Conservation (phyloP, 2,797 vertebrate species). For the Eospalax fontanierii region DNA sequence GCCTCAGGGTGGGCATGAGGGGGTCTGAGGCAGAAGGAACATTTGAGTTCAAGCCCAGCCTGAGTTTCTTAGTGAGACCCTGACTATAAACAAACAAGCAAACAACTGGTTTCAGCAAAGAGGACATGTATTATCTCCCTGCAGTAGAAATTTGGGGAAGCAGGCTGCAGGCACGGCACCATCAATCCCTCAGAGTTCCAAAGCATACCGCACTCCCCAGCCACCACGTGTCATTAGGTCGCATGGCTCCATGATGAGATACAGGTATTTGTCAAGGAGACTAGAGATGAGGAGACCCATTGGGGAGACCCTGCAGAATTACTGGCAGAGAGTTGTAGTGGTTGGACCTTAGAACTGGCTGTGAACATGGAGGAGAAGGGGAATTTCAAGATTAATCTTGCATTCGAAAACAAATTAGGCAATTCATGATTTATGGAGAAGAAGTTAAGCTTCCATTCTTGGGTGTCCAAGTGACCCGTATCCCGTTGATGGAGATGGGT, state of each 20-base stretch:
- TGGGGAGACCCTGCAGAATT: neutral
- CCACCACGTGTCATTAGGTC: neutral
- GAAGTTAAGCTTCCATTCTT: neutral
- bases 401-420: neutral
- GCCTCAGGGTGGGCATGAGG: neutral
- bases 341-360: neutral
- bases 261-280: neutral
- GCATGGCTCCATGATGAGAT: neutral
- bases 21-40: neutral
- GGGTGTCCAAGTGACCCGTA: neutral
- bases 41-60: neutral
- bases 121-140: neutral
- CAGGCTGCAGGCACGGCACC: neutral
- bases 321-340: neutral
- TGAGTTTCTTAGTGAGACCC: neutral
- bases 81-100: neutral
- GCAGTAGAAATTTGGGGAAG: neutral
- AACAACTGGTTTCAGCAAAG: constrained; percentile 28
- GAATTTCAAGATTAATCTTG: neutral
- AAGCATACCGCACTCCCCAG: neutral
- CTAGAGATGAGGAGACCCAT: neutral
- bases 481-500: neutral
- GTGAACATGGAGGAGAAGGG: neutral
- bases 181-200: neutral
- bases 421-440: neutral